Percentiles rank a stretch among this genome's conserved stretches.
Evolutionary conservation across 2,888 invertebrate species (phyloP).

Genomic region (Apamea monoglypha): DNA sequence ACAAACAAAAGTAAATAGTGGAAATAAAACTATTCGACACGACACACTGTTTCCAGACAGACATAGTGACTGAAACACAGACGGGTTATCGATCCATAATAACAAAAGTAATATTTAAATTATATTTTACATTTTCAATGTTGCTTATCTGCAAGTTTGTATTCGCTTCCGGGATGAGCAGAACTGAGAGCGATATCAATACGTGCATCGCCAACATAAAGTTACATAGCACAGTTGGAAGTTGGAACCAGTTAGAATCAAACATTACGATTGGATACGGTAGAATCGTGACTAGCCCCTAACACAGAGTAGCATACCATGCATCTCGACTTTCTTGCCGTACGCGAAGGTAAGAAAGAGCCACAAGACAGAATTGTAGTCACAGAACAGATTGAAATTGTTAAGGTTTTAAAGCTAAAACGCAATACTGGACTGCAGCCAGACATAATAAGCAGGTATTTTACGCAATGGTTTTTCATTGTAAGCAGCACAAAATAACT

Average conservation of each 20-base stretch:
- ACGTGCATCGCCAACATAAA: constrained; percentile 44
- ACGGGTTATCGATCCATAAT: constrained; percentile 68
- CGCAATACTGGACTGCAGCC: not conserved
- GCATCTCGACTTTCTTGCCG: constrained; percentile 27
- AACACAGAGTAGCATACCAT: constrained; percentile 29
- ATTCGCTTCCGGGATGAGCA: constrained; percentile 57
- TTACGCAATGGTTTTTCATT: not conserved
- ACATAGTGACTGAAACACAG: constrained; percentile 77
- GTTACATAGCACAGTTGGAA: constrained; percentile 19
- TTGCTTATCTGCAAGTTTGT: constrained; percentile 59
- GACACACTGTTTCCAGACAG: constrained; percentile 72
- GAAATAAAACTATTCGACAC: constrained; percentile 68
- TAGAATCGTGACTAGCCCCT: constrained; percentile 46
- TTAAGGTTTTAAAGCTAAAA: not conserved
- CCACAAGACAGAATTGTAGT: not conserved
- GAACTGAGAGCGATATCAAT: constrained; percentile 56
- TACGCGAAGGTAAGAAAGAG: not conserved
- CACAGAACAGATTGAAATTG: not conserved
- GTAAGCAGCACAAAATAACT: not conserved
- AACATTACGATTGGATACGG: constrained; percentile 44
- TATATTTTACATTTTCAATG: constrained; percentile 45
- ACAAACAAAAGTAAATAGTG: constrained; percentile 63
- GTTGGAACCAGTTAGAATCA: constrained; percentile 51
- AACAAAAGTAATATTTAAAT: constrained; percentile 59
- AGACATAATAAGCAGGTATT: constrained; percentile 16